Evolutionary conservation across 1,140 invertebrate species (phyloP).

Genomic region (Caenorhabditis latens): DNA sequence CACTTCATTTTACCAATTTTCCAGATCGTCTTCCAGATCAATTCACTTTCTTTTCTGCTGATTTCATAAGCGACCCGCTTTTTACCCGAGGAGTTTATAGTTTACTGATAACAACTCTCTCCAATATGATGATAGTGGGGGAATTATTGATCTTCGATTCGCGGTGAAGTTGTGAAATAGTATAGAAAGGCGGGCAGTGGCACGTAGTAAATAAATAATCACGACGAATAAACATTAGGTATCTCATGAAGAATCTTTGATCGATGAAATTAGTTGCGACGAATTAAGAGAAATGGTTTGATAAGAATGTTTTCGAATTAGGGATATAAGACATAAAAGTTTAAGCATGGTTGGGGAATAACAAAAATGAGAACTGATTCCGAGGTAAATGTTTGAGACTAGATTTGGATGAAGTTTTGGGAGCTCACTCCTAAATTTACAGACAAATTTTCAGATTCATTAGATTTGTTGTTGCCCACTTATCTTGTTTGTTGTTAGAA

Average conservation of each 20-base stretch:
- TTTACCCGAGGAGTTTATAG: neutral
- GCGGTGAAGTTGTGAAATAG: constrained; percentile 21
- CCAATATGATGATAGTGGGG: neutral
- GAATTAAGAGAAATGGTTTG: constrained; percentile 13
- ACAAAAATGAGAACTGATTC: no score
- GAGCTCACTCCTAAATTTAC: no score
- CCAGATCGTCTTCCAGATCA: constrained; percentile 45
- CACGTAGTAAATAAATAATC: constrained; percentile 30
- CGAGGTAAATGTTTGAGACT: no score
- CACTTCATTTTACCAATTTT: constrained; percentile 24
- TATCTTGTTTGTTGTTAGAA: no score
- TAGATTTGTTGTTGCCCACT: no score
- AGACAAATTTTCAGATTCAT: no score
- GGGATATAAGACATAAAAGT: no score
- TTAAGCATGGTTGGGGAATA: no score
- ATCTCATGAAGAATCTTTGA: constrained; percentile 11
- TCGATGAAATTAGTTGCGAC: neutral
- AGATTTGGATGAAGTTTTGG: no score
- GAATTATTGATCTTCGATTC: constrained; percentile 13
- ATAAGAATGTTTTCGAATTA: neutral
- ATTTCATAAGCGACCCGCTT: constrained; percentile 1
- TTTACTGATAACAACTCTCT: constrained; percentile 20
- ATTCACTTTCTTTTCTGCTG: neutral
- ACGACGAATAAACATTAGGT: constrained; percentile 15
- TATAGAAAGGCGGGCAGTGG: neutral